These are phyloP conservation scores for Cyclura pinguis DNA, from an alignment of 2,797 vertebrate species.

Conservation along the genomic window DNA sequence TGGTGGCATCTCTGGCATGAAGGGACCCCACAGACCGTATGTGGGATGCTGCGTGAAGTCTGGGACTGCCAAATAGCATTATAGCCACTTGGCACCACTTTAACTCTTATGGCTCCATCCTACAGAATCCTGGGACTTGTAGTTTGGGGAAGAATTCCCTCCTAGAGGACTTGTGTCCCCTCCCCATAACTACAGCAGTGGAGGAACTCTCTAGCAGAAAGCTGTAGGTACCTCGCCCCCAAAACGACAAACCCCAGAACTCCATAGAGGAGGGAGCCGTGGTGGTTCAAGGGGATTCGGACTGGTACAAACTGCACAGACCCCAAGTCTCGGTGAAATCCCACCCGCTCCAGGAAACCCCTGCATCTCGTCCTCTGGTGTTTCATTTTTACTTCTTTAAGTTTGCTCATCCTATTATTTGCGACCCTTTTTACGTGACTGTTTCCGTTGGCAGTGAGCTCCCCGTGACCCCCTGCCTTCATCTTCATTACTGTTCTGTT, in stretches of 20 bases:
- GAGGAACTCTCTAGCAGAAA: too few relatives aligned
- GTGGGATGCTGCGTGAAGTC: not conserved
- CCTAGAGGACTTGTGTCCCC: too few relatives aligned
- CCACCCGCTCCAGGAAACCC: not conserved
- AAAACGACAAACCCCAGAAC: too few relatives aligned
- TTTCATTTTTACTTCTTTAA: not conserved
- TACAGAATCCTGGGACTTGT: too few relatives aligned
- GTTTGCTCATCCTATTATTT: not conserved
- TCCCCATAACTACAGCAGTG: too few relatives aligned
- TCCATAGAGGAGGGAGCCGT: too few relatives aligned
- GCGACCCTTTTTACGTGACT: not conserved
- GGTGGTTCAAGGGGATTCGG: too few relatives aligned
- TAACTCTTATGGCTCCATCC: too few relatives aligned
- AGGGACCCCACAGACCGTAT: not conserved
- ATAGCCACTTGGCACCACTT: too few relatives aligned
- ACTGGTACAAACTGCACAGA: too few relatives aligned
- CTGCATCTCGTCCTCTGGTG: not conserved
- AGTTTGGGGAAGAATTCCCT: too few relatives aligned
- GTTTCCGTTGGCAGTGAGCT: not conserved
- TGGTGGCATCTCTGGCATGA: not conserved
- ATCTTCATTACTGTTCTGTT: constrained; percentile 66
- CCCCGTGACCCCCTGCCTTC: not conserved
- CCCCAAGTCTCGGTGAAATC: not conserved
- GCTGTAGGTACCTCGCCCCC: too few relatives aligned
- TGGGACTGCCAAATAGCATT: not conserved